Conservation (phyloP, 2,113 vertebrate species). For the Neopipo cinnamomea region DNA sequence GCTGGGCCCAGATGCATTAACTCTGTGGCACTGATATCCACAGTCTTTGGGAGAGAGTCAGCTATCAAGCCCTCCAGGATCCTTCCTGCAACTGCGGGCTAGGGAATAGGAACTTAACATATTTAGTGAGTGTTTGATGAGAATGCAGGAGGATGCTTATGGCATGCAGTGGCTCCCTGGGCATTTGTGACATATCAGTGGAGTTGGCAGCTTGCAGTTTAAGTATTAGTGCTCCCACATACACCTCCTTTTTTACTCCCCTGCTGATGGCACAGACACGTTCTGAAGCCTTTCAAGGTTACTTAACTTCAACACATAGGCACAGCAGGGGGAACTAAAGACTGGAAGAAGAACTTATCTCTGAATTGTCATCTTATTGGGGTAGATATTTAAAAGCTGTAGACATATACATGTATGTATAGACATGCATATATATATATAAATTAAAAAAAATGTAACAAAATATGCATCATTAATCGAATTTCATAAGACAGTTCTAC, state of each 20-base stretch:
- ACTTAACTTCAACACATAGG: conserved; percentile 27
- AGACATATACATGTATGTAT: neutral
- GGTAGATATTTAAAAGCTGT: neutral
- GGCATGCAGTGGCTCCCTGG: neutral
- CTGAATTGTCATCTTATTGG: neutral
- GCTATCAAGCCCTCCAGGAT: neutral
- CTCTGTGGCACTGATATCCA: neutral
- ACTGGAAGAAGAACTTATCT: neutral
- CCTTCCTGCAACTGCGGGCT: accelerated
- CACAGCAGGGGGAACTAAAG: conserved; percentile 42
- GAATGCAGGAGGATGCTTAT: neutral
- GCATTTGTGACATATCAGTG: neutral
- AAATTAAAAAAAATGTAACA: neutral
- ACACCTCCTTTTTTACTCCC: neutral
- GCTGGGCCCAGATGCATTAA: neutral
- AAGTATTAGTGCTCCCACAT: neutral
- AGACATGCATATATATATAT: neutral
- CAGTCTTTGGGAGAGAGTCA: neutral
- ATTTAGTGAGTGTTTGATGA: neutral
- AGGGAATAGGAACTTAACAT: neutral
- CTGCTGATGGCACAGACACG: neutral
- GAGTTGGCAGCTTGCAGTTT: neutral
- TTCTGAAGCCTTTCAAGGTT: conserved; percentile 29
- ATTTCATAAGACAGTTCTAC: conserved; percentile 5
- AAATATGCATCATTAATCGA: conserved; percentile 2